Evolutionary conservation across 2,888 invertebrate species (phyloP), one percentile per base, ranked within the genome.

Genomic region (Galerucella nymphaeae): DNA sequence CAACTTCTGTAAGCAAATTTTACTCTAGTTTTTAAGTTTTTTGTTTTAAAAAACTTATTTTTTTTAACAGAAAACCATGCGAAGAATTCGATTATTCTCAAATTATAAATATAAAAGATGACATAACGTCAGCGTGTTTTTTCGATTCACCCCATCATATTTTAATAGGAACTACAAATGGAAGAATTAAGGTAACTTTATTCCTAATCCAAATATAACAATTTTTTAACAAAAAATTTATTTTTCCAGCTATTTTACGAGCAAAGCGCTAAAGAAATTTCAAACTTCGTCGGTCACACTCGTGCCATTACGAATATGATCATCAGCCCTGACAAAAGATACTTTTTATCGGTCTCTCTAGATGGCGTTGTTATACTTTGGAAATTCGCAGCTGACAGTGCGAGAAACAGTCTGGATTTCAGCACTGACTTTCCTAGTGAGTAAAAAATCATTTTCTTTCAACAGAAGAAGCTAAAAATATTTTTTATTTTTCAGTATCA

Each of bases 291-390:
- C 0, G 89, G 89, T 0, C 88, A 88, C 18, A 85, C 82, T 0
- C 85, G 86, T 0, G 82, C 87, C 4, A 86, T 91, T 8, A 87
- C 86, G 58, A 88, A 87, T 85, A 81, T 91, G 5, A 88, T 90
- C 2, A 86, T 90, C 5, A 88, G 89, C 71, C 88, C 89, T 1
- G 86, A 88, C 73, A 88, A 88, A 5, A 87, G 88, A 0, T 86
- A 88, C 30, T 90, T 93, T 67, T 87, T 92, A 14, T 90, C 92
- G 0, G 84, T 92, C 11, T 89, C 89, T 8, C 85, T 86, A 41
- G 89, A 89, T 78, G 91, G 91, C 0, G 85, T 85, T 23, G 86
- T 91, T n/a, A 90, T 90, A 75, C 80, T 92, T 41, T 92, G 90
- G 90, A 88, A 87, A 78, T 86, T 90, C 42, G 20, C 79, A 3